Evolutionary conservation across 2,888 invertebrate genomes (phyloP).

Genomic region (Dione juno): DNA sequence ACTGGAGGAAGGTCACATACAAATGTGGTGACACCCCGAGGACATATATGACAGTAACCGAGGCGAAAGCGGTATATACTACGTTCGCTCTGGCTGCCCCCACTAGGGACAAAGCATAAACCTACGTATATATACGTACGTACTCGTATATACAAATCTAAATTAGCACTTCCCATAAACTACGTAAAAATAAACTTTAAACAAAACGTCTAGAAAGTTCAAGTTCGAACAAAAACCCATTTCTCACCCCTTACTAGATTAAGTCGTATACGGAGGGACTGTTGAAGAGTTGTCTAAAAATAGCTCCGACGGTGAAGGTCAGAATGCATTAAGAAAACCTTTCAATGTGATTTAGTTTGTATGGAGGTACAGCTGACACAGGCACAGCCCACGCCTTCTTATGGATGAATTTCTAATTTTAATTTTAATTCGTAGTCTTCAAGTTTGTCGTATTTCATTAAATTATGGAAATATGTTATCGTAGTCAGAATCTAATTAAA

Average conservation of each 20-base stretch:
- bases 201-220: conserved; percentile 1
- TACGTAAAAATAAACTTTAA: not conserved
- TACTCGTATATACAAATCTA: not conserved
- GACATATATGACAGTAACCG: too few species aligned
- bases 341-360: conserved; percentile 22
- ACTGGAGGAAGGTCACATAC: too few species aligned
- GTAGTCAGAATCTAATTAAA: too few species aligned
- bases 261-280: conserved; percentile 11
- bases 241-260: conserved; percentile 14
- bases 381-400: conserved; percentile 11
- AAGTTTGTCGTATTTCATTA: not conserved
- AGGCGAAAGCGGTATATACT: too few species aligned
- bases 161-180: not conserved
- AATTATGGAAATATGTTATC: too few species aligned
- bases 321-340: conserved; percentile 32
- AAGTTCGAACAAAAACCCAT: not conserved
- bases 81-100: too few species aligned
- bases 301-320: conserved; percentile 28
- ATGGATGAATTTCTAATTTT: conserved; percentile 6
- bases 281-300: conserved; percentile 22
- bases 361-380: not conserved
- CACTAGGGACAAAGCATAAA: too few species aligned
- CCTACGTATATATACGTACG: too few species aligned
- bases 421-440: not conserved
- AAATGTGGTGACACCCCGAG: too few species aligned